A percentile compares a stretch with the other conserved stretches of the same genome.
Conservation (phyloP, 2,113 vertebrate genomes). For the Calonectris borealis region DNA sequence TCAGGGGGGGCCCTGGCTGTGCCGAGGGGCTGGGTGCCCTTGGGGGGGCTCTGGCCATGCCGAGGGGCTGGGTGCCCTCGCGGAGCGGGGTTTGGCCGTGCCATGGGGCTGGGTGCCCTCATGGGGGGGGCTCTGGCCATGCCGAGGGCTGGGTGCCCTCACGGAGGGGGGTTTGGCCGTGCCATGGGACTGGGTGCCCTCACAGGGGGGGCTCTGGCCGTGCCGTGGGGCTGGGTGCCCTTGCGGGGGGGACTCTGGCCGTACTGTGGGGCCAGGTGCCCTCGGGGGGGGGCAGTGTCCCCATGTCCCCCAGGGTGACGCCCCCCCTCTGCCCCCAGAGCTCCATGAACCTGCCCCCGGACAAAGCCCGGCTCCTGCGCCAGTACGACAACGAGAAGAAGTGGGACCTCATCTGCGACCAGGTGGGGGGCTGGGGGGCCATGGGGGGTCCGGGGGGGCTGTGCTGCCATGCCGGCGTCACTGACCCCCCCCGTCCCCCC, state of each 20-base stretch:
- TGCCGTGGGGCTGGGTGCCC: too few relatives aligned
- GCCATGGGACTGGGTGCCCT: too few relatives aligned
- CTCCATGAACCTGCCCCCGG: constrained; percentile 96
- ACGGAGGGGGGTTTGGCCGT: too few relatives aligned
- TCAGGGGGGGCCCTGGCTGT: too few relatives aligned
- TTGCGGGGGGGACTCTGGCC: background rate
- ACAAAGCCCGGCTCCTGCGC: constrained; percentile 92
- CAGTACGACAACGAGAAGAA: constrained; percentile 98
- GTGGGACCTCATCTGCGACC: constrained; percentile 97
- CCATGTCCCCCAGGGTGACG: background rate
- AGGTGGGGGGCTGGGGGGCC: constrained; percentile 74
- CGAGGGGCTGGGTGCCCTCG: too few relatives aligned
- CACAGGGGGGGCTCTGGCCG: background rate
- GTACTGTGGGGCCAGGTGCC: background rate
- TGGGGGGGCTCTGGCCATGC: too few relatives aligned
- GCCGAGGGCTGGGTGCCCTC: too few relatives aligned
- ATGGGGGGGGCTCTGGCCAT: too few relatives aligned
- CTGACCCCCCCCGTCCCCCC: background rate
- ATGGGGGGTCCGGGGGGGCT: background rate
- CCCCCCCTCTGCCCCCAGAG: constrained; percentile 76
- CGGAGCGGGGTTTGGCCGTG: too few relatives aligned
- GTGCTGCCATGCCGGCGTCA: background rate
- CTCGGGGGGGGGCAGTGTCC: background rate
- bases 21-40: too few relatives aligned
- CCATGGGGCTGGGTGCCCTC: too few relatives aligned